Base-by-base conservation (phyloP, 2,113 vertebrate species). In the Phasianus colchicus region DNA sequence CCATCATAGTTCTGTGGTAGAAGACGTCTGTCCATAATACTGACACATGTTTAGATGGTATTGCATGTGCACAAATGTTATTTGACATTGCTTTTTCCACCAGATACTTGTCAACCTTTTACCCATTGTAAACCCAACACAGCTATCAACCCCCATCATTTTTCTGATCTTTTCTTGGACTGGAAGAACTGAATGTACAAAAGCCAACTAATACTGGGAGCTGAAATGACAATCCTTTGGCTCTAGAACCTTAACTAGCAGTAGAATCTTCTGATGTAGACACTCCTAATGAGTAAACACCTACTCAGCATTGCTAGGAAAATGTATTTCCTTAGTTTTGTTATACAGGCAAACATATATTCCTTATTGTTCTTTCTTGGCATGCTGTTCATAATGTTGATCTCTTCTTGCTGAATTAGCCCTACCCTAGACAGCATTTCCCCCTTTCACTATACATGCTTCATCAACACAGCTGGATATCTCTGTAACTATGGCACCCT, bases 271-370 rank as follows among this genome's bases (percentile, higher is more conserved):
- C 70, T 82, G 42, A 80, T 86, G 22, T 95, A 63, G 80, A 77
- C 30, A 90, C 13, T 66, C 75, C 93, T 94, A 92, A 93, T 92
- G 87, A 94, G 85, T 92, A 97, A 95, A 97, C 92, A 96, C 40
- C 60, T 90, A 82, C 65, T 24, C 73, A 91, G 78, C 84, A 94
- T 94, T 92, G 47, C n/a, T 77, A 96, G 71, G 90, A 96, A 96
- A 97, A 97, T 94, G 72, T 17, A 95, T 96, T 98, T 96, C 89
- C 82, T 88, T 96, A 95, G 91, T 54, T 96, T 47, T 72, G 82
- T 86, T 94, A 92, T 96, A 54, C 80, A 90, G 48, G 30, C 89
- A 94, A 89, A 81, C 75, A 42, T 14, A 55, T 72, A 93, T 90
- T 42, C 58, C 69, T 93, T 93, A 92, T 90, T 96, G 86, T 57